Base-by-base conservation (phyloP, 2,113 vertebrate species). In the Pterophyllum scalare region DNA sequence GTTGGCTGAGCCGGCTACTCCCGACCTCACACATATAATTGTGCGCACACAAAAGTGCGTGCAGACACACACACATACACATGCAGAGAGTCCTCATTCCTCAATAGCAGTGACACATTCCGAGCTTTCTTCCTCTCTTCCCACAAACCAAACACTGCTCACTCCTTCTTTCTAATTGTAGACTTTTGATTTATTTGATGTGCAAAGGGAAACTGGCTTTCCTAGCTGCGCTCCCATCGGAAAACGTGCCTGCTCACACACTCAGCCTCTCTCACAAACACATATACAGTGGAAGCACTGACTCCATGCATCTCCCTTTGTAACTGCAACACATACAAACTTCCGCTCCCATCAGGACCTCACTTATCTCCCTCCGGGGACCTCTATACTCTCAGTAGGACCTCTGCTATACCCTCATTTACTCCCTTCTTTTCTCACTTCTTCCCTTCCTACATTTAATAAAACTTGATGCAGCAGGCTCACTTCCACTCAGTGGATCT, bases 91-190 rank as follows among this genome's bases (percentile, higher is more conserved):
- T 79, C 75, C 84, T 91, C 91, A 93, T 90, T 93, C 91, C 90
- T 92, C 89, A 91, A 79, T 79, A 59, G 83, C 92, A 83, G 83
- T 88, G 92, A 93, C 91, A 93, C 83, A 93, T 93, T 92, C 93
- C 83, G 35, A 84, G 80, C 89, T 94, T 93, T 93, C 90, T 87
- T 93, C 91, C 80, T 89, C 87, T 93, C 87, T 91, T 93, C 86
- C 92, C 93, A 92, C 91, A 95, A 95, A 94, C 91, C 91, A 93
- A 94, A 95, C 93, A 90, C 85, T 43, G 59, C 82, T 87, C 84
- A 67, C 89, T 91, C 87, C 89, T 81, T 90, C 89, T 88, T 91
- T 90, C 84, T 95, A 94, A 94, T 94, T 94, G 93, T 90, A 93
- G 89, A 89, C 87, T 85, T 88, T 33, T 89, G 92, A 95, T 91